Conservation (phyloP, 2,888 invertebrate species). For the Amphipoea oculea region DNA sequence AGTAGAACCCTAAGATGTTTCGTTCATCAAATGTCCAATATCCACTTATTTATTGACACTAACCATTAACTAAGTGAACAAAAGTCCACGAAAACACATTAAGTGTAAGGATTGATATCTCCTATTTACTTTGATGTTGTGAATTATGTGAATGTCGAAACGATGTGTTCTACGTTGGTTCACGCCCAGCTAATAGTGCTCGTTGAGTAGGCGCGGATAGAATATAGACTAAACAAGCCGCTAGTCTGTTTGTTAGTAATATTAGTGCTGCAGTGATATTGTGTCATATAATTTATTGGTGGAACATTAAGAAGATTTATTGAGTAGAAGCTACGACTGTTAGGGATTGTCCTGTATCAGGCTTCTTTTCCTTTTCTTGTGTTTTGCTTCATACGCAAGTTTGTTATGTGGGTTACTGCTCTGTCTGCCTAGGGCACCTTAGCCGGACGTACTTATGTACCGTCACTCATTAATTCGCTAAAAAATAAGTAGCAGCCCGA, state of each 20-base stretch:
- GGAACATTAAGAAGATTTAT: constrained; percentile 43
- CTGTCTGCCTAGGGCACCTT: no score
- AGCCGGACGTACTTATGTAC: neutral
- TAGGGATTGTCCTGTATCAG: constrained; percentile 12
- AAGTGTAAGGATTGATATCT: constrained; percentile 42
- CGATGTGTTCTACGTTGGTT: constrained; percentile 36
- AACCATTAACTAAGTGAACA: constrained; percentile 30
- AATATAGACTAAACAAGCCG: constrained; percentile 53
- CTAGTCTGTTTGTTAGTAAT: constrained; percentile 23
- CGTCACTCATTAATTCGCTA: neutral
- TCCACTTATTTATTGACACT: constrained; percentile 34
- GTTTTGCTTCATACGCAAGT: constrained; percentile 17
- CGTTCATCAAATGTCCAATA: constrained; percentile 30
- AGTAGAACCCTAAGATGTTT: constrained; percentile 28
- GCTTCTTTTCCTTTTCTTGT: constrained; percentile 4
- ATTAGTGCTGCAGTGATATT: constrained; percentile 19
- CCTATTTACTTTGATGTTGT: constrained; percentile 54
- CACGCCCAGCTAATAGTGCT: constrained; percentile 32
- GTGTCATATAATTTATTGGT: constrained; percentile 45
- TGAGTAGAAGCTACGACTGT: constrained; percentile 12
- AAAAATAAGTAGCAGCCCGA: neutral
- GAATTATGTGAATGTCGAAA: constrained; percentile 62
- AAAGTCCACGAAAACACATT: constrained; percentile 42
- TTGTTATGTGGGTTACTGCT: neutral
- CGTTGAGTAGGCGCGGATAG: constrained; percentile 37